Base-by-base conservation (phyloP, 1,140 invertebrate species). In the Teleogryllus occipitalis region DNA sequence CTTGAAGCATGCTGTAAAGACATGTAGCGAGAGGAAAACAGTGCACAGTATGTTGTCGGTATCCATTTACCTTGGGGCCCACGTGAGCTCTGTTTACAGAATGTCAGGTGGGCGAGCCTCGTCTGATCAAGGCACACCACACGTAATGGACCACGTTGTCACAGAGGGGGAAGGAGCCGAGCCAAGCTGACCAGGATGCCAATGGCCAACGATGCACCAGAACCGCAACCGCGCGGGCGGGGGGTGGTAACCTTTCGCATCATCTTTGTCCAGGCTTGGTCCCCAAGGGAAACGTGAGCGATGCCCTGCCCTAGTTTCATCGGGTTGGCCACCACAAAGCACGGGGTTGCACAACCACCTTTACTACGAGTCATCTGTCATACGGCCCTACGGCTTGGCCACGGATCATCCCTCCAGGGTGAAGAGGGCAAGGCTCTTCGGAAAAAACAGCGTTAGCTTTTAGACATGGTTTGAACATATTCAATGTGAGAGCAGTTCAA, bases 371-470 rank as follows among this genome's bases (percentile, higher is more conserved):
- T 85, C 85, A 85, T 86, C 85, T 84, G 83, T 85, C 84, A 86
- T 86, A 85, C 83, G 84, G 85, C 87, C 86, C 86, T 88, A 87
- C 83, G 79, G 78, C 86, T 77, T 79, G 85, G 84, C 84, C 85
- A 80, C 79, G 79, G 79, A 76, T 77, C 54, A 65, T 84, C 85
- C 86, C 85, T 87, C 87, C 87, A 85, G 85, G 86, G 86, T 84
- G 86, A 87, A 88, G 87, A 87, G 87, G 87, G 86, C 85, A 87
- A 85, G 86, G 85, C 87, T 88, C 87, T 88, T 87, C 86, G 86
- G 85, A 88, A 88, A 88, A 86, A 88, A 87, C 85, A 87, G 86
- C 86, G 87, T 86, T 85, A 87, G 77, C 73, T 72, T 76, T 80
- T 83, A 80, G 48, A 80, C 79, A 80, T 79, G 72, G 78, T 46